A percentile compares a stretch with the other conserved stretches of the same genome.
These are phyloP conservation scores for Danionella dracula DNA, from an alignment of 2,797 vertebrate genomes.

Conservation along the genomic window DNA sequence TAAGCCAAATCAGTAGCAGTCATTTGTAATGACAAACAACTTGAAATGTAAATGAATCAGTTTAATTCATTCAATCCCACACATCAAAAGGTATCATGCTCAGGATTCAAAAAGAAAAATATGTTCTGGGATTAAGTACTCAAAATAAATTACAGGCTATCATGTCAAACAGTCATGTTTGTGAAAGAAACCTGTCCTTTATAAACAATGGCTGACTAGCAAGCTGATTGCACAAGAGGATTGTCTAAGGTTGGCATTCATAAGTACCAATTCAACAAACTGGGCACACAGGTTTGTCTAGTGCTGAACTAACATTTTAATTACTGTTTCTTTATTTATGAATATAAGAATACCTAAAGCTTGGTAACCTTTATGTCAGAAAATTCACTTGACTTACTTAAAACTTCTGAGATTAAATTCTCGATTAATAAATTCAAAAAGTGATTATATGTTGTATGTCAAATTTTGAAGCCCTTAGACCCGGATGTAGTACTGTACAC, in stretches of 20 bases:
- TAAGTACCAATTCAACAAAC: not conserved
- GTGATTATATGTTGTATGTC: no score
- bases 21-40: not conserved
- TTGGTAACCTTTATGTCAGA: no score
- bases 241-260: not conserved
- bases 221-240: not conserved
- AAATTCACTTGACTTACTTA: no score
- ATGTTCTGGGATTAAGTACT: slow-evolving; percentile 24
- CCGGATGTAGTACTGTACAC: no score
- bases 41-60: not conserved
- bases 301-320: not conserved
- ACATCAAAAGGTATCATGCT: not conserved
- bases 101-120: not conserved
- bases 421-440: no score
- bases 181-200: not conserved
- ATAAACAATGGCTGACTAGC: slow-evolving; percentile 5
- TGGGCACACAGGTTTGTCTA: slow-evolving; percentile 14
- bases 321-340: no score
- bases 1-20: not conserved
- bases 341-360: no score
- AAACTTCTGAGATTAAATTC: no score
- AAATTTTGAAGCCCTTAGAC: no score
- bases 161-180: not conserved
- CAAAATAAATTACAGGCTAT: not conserved
- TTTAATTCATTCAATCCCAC: not conserved